phyloP scores from a whole-genome alignment of 2,113 vertebrate genomes.

The Microcebus jonahi region DNA sequence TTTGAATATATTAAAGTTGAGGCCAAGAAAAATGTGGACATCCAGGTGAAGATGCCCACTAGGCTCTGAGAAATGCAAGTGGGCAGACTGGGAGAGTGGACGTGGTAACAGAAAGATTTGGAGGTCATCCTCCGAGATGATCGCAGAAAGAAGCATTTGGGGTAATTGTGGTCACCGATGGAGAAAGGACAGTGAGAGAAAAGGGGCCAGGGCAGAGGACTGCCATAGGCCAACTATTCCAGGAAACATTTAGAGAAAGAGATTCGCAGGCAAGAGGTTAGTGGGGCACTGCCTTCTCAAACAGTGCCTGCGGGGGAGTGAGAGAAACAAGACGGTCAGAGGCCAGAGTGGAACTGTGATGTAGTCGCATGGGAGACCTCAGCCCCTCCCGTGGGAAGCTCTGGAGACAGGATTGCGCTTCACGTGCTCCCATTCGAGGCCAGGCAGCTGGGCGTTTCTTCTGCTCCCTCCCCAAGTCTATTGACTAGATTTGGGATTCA shows the following conservation, averaged over 20 bases:
- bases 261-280: neutral
- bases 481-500: neutral
- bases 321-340: neutral
- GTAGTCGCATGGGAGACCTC: neutral
- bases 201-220: neutral
- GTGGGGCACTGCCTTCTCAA: neutral
- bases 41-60: conserved; percentile 6
- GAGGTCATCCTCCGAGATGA: neutral
- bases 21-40: neutral
- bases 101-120: conserved; percentile 12
- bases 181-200: conserved; percentile 39
- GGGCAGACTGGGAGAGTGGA: neutral
- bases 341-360: neutral
- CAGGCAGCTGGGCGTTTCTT: neutral
- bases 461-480: neutral
- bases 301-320: neutral
- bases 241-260: neutral
- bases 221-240: neutral
- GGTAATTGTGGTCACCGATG: neutral
- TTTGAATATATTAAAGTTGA: conserved; percentile 42
- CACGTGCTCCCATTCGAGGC: neutral
- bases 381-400: neutral
- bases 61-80: conserved; percentile 34
- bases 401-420: neutral
- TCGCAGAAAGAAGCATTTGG: conserved; percentile 22